Base-by-base conservation (phyloP, 2,113 vertebrate species). In the Hippocampus comes region DNA sequence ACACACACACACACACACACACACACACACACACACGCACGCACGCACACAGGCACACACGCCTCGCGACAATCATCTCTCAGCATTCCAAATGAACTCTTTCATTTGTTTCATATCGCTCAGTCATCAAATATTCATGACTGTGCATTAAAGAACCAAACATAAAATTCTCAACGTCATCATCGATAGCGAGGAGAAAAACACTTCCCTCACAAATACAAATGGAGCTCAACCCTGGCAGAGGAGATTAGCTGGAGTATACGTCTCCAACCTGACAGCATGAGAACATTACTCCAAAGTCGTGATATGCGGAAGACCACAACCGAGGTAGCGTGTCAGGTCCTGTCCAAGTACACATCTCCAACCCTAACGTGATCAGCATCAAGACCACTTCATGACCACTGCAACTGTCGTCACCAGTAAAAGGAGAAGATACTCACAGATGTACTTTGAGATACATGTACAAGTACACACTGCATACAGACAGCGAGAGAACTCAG, bases 51-150 rank as follows among this genome's bases (percentile, higher is more conserved):
- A 5, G 30, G 30, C 30, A 34, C 30, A 38, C 34, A 38, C 34
- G 34, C 34, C 34, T 38, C 5, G 5, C 34, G 81, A 78, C 71
- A 80, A 78, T 84, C 82, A 78, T 64, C 85, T 74, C 83, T 82
- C 67, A 68, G 75, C 84, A 89, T 85, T 83, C 67, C 15, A 82
- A 86, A 88, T 85, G 82, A 79, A 81, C 81, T 77, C 85, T 84
- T 88, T 81, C 79, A 79, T 85, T 82, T 73, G 80, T 66, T 82
- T 78, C 78, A 12, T 30, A 71, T 86, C 69, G 43, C 72, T 77
- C 71, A 61, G 63, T 79, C 70, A 25, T 23, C 3, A 46, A 46
- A 46, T 46, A 46, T 46, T 14, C 43, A 46, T 46, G 10, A 46
- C 43, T 12, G 12, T 46, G 3, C 43, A 46, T 46, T 12, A 46